Base-by-base conservation (phyloP, 1,140 invertebrate species). In the Antheraea mylitta region DNA sequence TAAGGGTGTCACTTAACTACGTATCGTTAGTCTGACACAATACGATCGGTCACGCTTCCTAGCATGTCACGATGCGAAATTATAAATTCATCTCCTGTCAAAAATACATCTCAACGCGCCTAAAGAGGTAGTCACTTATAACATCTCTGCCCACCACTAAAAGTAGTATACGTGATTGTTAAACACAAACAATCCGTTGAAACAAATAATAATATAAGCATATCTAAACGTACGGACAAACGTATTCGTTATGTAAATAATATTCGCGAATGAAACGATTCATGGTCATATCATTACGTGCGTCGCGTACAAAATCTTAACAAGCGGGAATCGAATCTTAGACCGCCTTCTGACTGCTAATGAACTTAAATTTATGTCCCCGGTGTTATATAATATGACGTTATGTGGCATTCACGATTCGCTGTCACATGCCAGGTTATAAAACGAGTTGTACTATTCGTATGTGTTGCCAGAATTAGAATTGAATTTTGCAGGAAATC, bases 301-400 rank as follows among this genome's bases (percentile, higher is more conserved):
- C 6, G 45, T 13, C 45, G 45, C 45, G 16, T 53, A 2, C 45
- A 13, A 53, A n/a, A 53, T 53, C 16, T 53, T 53, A 53, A 53
- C 16, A 53, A 53, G 45, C 45, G 45, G 45, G 45, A 53, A 53
- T 53, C 45, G 45, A 53, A 53, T 53, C 45, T 53, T 16, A 60
- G 69, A 62, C 78, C 75, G 75, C 71, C 69, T 36, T 30, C 22
- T 48, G 78, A 80, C 71, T 82, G 73, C 74, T 75, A 80, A 82
- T 81, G 72, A 75, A 74, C 66, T 71, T 58, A 68, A 72, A 77
- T 75, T 80, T 80, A 80, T 72, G 72, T 70, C 67, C 68, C 22
- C 64, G 45, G 59, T 53, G 62, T 80, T 78, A 79, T 73, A 75
- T 82, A 79, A 79, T 79, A 74, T 79, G 73, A 78, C 75, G 75